Conservation (phyloP, 2,797 vertebrate genomes). For the Eleutherodactylus coqui region DNA sequence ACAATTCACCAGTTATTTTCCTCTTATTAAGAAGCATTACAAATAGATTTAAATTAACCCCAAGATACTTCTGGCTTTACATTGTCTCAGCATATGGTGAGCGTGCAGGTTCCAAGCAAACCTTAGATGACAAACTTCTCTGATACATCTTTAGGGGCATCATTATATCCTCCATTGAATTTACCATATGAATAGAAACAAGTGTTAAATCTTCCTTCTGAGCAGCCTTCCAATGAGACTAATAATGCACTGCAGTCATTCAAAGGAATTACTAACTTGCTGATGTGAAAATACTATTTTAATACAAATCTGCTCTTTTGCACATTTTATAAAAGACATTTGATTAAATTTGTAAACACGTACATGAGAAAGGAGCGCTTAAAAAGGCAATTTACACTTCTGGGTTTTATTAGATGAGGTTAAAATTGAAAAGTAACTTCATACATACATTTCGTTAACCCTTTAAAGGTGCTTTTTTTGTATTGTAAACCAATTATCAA, state of each 20-base stretch:
- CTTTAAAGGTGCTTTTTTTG: neutral
- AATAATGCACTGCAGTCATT: conserved; percentile 16
- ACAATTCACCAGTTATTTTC: conserved; percentile 7
- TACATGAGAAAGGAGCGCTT: neutral
- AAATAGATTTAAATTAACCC: conserved; percentile 45
- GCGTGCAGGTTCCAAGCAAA: conserved; percentile 23
- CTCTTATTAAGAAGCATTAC: conserved; percentile 32
- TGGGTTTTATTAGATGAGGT: neutral
- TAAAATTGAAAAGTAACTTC: neutral
- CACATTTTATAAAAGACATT: neutral
- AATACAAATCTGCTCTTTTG: conserved; percentile 10
- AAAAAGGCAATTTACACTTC: neutral
- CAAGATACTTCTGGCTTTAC: conserved; percentile 11
- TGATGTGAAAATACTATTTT: neutral
- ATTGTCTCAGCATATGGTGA: conserved; percentile 27
- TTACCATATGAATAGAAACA: conserved; percentile 38
- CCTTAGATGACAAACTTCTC: conserved; percentile 6
- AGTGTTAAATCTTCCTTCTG: conserved; percentile 21
- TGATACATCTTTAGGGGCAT: conserved; percentile 43
- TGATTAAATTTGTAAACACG: conserved; percentile 6
- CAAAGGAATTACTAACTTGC: conserved; percentile 14
- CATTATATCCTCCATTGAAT: conserved; percentile 38
- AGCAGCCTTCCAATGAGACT: conserved; percentile 26
- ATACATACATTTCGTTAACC: neutral
- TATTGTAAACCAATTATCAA: too few relatives aligned